Evolutionary conservation across 2,888 invertebrate species (phyloP).

Genomic region (Entomobrya multifasciata): DNA sequence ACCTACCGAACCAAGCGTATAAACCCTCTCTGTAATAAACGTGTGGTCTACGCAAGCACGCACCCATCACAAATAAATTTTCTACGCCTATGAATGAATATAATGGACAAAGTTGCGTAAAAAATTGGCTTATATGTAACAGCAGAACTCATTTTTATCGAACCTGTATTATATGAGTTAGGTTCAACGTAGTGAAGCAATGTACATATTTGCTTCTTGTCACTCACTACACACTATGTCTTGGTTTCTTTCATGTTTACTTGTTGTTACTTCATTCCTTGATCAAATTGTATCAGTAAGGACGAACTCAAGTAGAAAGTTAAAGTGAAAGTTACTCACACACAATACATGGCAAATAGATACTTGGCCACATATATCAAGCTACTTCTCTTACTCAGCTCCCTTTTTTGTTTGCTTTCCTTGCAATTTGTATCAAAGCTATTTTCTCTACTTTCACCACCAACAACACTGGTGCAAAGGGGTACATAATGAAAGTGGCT

Average conservation of each 20-base stretch:
- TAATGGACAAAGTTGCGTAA: background rate
- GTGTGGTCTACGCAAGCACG: slow-evolving; percentile 45
- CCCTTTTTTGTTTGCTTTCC: slow-evolving; percentile 42
- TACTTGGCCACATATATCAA: slow-evolving; percentile 25
- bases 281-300: slow-evolving; percentile 61
- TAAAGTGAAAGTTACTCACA: slow-evolving; percentile 9
- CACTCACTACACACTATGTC: too few species aligned
- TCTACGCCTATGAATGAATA: slow-evolving; percentile 43
- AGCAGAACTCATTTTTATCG: background rate
- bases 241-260: slow-evolving; percentile 54
- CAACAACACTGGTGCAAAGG: background rate
- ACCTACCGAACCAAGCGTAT: slow-evolving; percentile 14
- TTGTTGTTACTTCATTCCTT: slow-evolving; percentile 58
- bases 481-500: too few species aligned
- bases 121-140: background rate
- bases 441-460: background rate
- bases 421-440: slow-evolving; percentile 56
- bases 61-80: slow-evolving; percentile 43
- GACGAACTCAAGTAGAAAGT: slow-evolving; percentile 50
- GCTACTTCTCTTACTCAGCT: background rate
- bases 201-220: slow-evolving; percentile 25
- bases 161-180: background rate
- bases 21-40: slow-evolving; percentile 3
- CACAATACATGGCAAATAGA: slow-evolving; percentile 8
- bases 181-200: background rate